Evolutionary conservation across 30 jellyfish, hydroid and myxozoan species (phyloP).

Genomic region (Nemopilema nomurai): DNA sequence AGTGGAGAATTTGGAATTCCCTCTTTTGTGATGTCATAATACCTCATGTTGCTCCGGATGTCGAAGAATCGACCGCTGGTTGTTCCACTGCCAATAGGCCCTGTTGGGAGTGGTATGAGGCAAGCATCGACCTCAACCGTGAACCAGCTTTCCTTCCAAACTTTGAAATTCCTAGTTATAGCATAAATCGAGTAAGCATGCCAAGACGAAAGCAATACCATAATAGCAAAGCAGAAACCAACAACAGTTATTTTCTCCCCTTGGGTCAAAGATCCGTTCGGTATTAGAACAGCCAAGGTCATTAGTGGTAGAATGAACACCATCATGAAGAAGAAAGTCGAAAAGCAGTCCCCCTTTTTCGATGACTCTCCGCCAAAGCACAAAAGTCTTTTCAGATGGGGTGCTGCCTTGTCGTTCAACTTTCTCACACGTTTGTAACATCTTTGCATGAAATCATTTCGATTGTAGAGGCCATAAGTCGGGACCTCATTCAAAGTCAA

Average conservation of each 20-base stretch:
- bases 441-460: slow-evolving; percentile 91
- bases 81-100: slow-evolving; percentile 59
- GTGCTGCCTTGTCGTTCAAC: slow-evolving; percentile 76
- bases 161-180: slow-evolving; percentile 27
- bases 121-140: slow-evolving; percentile 49
- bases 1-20: slow-evolving; percentile 66
- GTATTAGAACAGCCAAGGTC: slow-evolving; percentile 62
- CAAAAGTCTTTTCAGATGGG: slow-evolving; percentile 54
- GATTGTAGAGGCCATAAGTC: slow-evolving; percentile 89
- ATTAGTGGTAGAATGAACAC: slow-evolving; percentile 68
- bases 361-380: slow-evolving; percentile 93
- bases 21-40: slow-evolving; percentile 77
- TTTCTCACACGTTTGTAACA: slow-evolving; percentile 86
- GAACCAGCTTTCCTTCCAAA: slow-evolving; percentile 84
- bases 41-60: slow-evolving; percentile 70
- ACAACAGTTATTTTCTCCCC: slow-evolving; percentile 12
- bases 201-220: slow-evolving; percentile 61
- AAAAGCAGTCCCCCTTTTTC: slow-evolving; percentile 78
- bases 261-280: slow-evolving; percentile 21
- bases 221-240: slow-evolving; percentile 44
- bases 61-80: slow-evolving; percentile 75
- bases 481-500: slow-evolving; percentile 85
- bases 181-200: slow-evolving; percentile 64
- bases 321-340: slow-evolving; percentile 66
- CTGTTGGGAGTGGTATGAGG: slow-evolving; percentile 41